These are phyloP conservation scores for Chaetorhynchus papuensis DNA, from an alignment of 2,113 vertebrate species.

Conservation along the genomic window DNA sequence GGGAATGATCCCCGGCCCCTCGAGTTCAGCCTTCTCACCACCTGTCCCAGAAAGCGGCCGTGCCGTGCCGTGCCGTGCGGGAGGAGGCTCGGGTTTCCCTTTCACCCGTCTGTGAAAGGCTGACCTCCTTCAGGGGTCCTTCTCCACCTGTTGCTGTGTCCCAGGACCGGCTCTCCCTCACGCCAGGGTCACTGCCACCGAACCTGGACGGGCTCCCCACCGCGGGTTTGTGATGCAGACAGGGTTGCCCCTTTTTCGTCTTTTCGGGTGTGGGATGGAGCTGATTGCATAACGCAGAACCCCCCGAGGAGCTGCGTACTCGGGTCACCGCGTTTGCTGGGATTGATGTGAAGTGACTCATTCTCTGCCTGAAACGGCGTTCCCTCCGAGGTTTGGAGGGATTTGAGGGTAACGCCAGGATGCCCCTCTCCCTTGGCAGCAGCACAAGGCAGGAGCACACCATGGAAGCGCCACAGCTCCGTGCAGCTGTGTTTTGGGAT, in stretches of 20 bases:
- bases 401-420: not conserved
- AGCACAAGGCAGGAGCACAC: not conserved
- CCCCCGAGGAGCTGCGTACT: not conserved
- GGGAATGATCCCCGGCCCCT: no score
- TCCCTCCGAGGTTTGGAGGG: not conserved
- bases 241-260: not conserved
- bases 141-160: not conserved
- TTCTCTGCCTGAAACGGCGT: not conserved
- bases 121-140: not conserved
- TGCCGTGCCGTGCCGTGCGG: accelerated
- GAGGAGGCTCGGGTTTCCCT: no score
- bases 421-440: not conserved
- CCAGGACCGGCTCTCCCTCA: not conserved
- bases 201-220: no score
- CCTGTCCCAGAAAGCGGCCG: not conserved
- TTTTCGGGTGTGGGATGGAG: not conserved
- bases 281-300: not conserved
- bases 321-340: not conserved
- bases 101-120: not conserved
- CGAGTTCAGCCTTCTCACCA: not conserved
- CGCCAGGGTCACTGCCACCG: accelerated
- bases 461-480: not conserved
- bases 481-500: accelerated
- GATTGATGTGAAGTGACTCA: not conserved
- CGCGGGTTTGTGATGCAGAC: accelerated